Conservation (phyloP, 2,797 vertebrate species). For the Sparus aurata region DNA sequence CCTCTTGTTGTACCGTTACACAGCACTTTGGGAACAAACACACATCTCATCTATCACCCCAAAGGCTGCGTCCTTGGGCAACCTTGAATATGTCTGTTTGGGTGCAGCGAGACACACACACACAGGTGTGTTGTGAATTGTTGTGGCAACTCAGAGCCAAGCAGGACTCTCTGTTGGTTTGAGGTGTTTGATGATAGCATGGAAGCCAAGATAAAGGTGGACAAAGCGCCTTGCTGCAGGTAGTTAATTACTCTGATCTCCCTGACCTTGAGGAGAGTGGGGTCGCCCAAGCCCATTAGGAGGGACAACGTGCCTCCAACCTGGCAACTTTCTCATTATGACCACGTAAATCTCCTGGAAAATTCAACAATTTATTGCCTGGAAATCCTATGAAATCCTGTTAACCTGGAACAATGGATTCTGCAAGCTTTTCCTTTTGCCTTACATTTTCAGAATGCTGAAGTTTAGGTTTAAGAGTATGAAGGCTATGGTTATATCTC, state of each 20-base stretch:
- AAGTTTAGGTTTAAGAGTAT: constrained; percentile 40
- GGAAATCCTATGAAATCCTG: constrained; percentile 17
- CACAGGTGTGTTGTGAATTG: constrained; percentile 49
- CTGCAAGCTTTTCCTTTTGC: not conserved
- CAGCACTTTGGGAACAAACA: constrained; percentile 61
- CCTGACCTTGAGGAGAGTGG: constrained; percentile 61
- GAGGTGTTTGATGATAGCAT: constrained; percentile 62
- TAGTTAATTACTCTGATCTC: constrained; percentile 67
- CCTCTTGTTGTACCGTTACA: constrained; percentile 61
- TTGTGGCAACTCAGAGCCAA: constrained; percentile 39
- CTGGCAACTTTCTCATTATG: constrained; percentile 65
- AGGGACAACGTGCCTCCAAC: constrained; percentile 53
- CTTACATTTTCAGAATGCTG: constrained; percentile 13
- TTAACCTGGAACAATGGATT: constrained; percentile 14
- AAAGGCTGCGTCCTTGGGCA: constrained; percentile 52
- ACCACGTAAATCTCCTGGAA: constrained; percentile 66
- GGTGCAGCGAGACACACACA: not conserved
- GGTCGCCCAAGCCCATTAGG: constrained; percentile 68
- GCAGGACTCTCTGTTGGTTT: constrained; percentile 41
- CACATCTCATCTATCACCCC: constrained; percentile 65
- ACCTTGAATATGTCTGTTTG: constrained; percentile 54
- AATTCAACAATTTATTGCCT: constrained; percentile 42
- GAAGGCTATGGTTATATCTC: constrained; percentile 25
- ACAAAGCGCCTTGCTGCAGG: constrained; percentile 30
- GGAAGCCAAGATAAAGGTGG: constrained; percentile 60